These are phyloP conservation scores for Clarias pachynema DNA, from an alignment of 2,797 vertebrate species.

Conservation along the genomic window DNA sequence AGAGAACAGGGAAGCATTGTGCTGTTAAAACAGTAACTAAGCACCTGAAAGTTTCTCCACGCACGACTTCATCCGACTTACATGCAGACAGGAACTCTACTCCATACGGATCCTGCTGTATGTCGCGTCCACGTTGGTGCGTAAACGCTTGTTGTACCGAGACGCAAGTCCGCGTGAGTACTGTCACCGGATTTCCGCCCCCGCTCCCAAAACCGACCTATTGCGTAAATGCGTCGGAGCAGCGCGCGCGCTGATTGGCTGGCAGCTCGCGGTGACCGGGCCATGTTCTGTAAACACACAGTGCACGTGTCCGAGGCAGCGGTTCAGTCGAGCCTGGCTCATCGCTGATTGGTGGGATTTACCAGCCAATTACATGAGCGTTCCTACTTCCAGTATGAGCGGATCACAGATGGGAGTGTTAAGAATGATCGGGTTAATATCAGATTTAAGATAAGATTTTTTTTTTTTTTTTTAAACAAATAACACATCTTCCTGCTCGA, in stretches of 20 bases:
- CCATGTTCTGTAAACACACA: conserved; percentile 32
- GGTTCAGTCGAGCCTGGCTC: background rate
- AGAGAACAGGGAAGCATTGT: background rate
- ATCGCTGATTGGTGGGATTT: conserved; percentile 13
- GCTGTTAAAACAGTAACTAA: background rate
- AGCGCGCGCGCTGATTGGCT: conserved; percentile 27
- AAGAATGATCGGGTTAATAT: too few species aligned
- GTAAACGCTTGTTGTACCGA: background rate
- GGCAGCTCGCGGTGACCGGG: background rate
- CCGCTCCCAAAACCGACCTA: background rate
- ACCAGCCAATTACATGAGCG: background rate
- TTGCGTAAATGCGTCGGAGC: conserved; percentile 4
- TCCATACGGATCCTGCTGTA: background rate
- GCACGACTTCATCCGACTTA: conserved; percentile 16
- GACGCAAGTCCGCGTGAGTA: conserved; percentile 24
- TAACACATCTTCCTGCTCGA: background rate
- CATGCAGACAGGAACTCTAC: conserved; percentile 4
- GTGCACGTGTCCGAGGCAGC: conserved; percentile 36
- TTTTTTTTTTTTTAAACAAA: too few species aligned
- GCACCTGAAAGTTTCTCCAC: background rate
- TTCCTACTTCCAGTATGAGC: background rate
- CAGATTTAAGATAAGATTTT: too few species aligned
- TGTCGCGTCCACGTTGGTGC: background rate
- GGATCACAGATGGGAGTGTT: background rate
- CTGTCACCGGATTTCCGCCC: background rate